A percentile compares a stretch with the other conserved stretches of the same genome.
Conservation (phyloP, 2,888 invertebrate genomes). For the Gortyna flavago region DNA sequence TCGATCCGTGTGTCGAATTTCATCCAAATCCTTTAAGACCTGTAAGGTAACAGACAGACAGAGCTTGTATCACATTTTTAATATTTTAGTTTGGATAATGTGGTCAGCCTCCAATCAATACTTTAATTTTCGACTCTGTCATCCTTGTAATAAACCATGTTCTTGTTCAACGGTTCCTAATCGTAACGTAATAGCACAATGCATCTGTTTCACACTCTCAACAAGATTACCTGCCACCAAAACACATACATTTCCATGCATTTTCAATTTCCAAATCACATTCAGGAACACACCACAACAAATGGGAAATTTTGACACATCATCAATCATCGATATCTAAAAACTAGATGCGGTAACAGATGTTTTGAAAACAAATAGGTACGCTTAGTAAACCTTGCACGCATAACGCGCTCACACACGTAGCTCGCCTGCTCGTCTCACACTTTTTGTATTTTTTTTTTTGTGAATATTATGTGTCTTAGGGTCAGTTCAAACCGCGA, state of each 20-base stretch:
- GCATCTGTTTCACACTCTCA: neutral
- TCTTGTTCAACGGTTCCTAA: neutral
- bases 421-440: no score
- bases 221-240: slow-evolving; percentile 5
- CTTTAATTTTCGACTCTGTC: neutral
- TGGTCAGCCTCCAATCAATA: neutral
- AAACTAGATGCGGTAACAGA: slow-evolving; percentile 26
- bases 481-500: no score
- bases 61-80: neutral
- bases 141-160: neutral
- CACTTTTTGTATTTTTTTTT: no score
- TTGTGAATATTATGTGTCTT: no score
- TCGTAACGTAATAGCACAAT: neutral
- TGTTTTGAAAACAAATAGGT: neutral
- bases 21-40: neutral
- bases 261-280: slow-evolving; percentile 35
- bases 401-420: no score
- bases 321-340: slow-evolving; percentile 25
- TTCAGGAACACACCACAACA: slow-evolving; percentile 8
- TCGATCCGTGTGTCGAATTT: neutral
- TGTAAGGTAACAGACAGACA: neutral
- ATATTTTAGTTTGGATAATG: neutral
- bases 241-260: slow-evolving; percentile 18
- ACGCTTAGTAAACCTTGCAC: neutral
- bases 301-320: slow-evolving; percentile 44